Percentiles rank a stretch among this genome's conserved stretches.
Conservation (phyloP, 1,140 invertebrate species). For the Brachionus manjavacas region DNA sequence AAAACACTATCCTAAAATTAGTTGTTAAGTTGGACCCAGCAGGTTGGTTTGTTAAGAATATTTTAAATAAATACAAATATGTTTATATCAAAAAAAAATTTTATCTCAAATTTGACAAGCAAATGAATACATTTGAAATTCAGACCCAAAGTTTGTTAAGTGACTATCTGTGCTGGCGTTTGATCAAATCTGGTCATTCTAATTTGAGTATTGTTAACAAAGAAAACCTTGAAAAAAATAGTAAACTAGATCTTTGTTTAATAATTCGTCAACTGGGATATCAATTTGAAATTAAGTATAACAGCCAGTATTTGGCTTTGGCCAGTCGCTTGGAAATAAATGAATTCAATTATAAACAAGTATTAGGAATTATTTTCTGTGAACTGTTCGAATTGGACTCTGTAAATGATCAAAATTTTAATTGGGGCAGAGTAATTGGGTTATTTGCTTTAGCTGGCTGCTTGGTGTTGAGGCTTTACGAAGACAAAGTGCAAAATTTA, state of each 20-base stretch:
- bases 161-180: constrained; percentile 8
- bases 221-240: background rate
- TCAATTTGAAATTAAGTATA: constrained; percentile 12
- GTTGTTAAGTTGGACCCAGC: background rate
- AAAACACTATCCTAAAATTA: background rate
- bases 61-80: background rate
- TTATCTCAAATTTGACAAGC: background rate
- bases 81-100: background rate
- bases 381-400: background rate
- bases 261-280: background rate
- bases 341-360: background rate
- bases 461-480: background rate
- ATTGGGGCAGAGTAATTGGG: constrained; percentile 4
- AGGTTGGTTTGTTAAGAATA: background rate
- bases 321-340: background rate
- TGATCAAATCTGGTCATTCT: background rate
- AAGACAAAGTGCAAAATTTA: background rate
- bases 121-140: background rate
- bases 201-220: background rate
- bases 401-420: background rate
- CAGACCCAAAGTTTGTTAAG: background rate
- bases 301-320: background rate
- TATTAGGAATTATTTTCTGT: background rate
- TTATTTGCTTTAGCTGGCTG: background rate
- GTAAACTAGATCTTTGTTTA: background rate